Evolutionary conservation across 2,113 vertebrate species (phyloP), one percentile per base, ranked within the genome.

Genomic region (Delphinapterus leucas): DNA sequence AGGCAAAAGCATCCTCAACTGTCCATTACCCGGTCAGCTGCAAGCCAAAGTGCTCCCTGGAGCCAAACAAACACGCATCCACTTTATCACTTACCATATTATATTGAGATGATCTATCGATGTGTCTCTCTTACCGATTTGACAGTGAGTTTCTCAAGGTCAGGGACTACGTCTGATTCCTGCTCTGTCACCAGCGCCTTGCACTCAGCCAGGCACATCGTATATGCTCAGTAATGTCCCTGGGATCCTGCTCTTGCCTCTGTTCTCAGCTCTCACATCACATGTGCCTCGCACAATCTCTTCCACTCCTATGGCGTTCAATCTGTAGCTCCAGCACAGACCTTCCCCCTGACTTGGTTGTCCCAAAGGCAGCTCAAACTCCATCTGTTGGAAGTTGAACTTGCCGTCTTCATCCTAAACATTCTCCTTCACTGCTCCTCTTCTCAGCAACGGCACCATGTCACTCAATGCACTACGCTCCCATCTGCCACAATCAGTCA

Each of bases 41-140:
- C 17, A 55, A 63, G 84, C 96, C 97, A 96, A 96, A 97, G 94
- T 93, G 93, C 97, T 97, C 96, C 97, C 96, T 28, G 58, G 95
- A 93, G 97, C 86, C 90, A 97, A 94, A 82, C 95, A 94, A 55
- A 67, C 96, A 89, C 0, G 25, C 73, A 68, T 86, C 96, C 58
- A 23, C 77, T 96, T 94, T 28, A 93, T 86, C 97, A 83, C 73
- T 96, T 91, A 67, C 82, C 33, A n/a, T 68, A 60, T 95, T 58
- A 20, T 11, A 23, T 3, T 25, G 88, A 94, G 68, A 93, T 63
- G 88, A 84, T 92, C 84, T 63, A 20, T 53, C 4, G 23, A 63
- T 4, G 14, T 21, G 33, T 38, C 36, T 70, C 21, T 77, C 53
- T 94, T 36, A 1, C 68, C 0, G 5, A 20, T 1, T 28, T 47